Percentiles rank a stretch among this genome's conserved stretches.
phyloP scores from a whole-genome alignment of 2,797 vertebrate species.

The Acanthopagrus latus region DNA sequence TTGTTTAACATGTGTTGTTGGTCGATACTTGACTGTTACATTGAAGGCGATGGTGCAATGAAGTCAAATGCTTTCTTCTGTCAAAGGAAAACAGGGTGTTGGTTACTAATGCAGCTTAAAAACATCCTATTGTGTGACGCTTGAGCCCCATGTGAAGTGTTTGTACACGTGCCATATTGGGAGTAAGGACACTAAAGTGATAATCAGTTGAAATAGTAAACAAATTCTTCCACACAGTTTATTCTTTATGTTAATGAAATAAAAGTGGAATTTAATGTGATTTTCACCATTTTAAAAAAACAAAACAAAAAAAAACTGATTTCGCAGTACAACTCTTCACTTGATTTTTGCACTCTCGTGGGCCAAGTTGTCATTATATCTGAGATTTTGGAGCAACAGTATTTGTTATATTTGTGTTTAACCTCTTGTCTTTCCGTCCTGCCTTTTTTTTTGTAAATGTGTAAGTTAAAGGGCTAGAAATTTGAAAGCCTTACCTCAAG shows the following conservation, averaged over 20 bases:
- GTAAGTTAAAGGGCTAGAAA: slow-evolving; percentile 68
- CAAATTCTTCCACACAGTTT: not conserved
- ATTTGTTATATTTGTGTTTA: slow-evolving; percentile 60
- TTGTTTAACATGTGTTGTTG: slow-evolving; percentile 29
- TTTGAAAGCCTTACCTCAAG: slow-evolving; percentile 70
- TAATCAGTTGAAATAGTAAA: not conserved
- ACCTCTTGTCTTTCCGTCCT: slow-evolving; percentile 64
- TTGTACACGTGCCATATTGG: slow-evolving; percentile 18
- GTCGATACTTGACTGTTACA: slow-evolving; percentile 79
- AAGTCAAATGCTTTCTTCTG: slow-evolving; percentile 65
- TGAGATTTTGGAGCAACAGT: slow-evolving; percentile 52
- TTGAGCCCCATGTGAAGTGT: slow-evolving; percentile 43
- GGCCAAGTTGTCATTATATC: slow-evolving; percentile 29
- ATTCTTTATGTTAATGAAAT: not conserved
- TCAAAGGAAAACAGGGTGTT: slow-evolving; percentile 72
- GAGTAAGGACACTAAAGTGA: not conserved
- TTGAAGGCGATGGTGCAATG: slow-evolving; percentile 79
- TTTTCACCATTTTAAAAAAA: not conserved
- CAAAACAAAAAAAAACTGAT: not conserved
- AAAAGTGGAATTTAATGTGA: not conserved
- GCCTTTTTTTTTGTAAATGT: slow-evolving; percentile 20
- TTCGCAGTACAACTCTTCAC: slow-evolving; percentile 13
- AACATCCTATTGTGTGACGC: slow-evolving; percentile 40
- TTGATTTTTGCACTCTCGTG: slow-evolving; percentile 55
- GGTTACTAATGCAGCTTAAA: not conserved